Conservation (phyloP, 2,797 vertebrate species). For the Xerus rutilus region DNA sequence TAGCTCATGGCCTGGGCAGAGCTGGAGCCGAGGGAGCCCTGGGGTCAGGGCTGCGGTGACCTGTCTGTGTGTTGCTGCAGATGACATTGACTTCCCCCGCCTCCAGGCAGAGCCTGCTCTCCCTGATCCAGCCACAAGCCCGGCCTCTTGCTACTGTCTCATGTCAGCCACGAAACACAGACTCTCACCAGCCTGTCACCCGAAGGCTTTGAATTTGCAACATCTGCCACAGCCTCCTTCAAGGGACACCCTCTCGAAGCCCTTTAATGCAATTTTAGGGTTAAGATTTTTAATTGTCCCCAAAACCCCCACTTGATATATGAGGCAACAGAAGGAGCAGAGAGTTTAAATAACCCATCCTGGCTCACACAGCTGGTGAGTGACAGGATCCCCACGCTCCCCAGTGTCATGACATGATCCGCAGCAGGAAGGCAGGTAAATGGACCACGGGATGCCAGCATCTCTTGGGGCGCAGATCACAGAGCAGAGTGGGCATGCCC, state of each 20-base stretch:
- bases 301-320: neutral
- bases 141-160: fast-evolving
- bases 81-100: fast-evolving
- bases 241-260: neutral
- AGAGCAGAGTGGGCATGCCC: neutral
- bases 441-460: neutral
- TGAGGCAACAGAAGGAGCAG: neutral
- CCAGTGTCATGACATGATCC: neutral
- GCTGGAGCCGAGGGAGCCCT: neutral
- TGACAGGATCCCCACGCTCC: neutral
- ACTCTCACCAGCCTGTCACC: neutral
- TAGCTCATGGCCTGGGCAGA: fast-evolving
- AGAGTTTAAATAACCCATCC: neutral
- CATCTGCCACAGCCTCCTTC: no score
- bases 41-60: neutral
- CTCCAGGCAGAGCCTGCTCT: neutral
- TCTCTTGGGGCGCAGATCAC: fast-evolving
- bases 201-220: neutral
- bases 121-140: neutral
- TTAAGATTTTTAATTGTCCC: neutral
- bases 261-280: fast-evolving
- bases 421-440: neutral
- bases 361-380: no score
- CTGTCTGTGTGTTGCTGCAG: fast-evolving
- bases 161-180: fast-evolving